A percentile compares a stretch with the other conserved stretches of the same genome.
Conservation (phyloP, 2,797 vertebrate species). For the Anableps anableps region DNA sequence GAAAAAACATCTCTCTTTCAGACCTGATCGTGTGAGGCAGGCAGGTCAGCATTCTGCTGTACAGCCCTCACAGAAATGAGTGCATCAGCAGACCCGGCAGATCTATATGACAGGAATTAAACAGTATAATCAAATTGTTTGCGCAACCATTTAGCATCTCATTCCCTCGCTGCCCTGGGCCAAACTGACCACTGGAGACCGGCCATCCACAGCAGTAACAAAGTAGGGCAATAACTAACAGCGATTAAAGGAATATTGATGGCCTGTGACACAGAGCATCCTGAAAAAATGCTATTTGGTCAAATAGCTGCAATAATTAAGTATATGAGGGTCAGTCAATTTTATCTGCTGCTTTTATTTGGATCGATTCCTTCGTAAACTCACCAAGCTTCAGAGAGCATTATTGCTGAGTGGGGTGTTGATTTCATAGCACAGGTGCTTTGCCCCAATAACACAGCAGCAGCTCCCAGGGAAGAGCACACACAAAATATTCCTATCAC, state of each 20-base stretch:
- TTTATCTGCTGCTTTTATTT: slow-evolving; percentile 92
- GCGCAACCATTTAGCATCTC: slow-evolving; percentile 82
- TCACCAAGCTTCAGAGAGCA: slow-evolving; percentile 81
- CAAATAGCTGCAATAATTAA: slow-evolving; percentile 92
- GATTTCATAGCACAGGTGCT: slow-evolving; percentile 67
- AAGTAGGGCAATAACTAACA: slow-evolving; percentile 86
- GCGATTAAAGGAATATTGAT: slow-evolving; percentile 90
- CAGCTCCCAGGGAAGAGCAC: slow-evolving; percentile 32
- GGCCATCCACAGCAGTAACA: slow-evolving; percentile 81
- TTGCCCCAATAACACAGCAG: slow-evolving; percentile 52
- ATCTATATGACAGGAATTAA: slow-evolving; percentile 85
- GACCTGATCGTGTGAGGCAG: slow-evolving; percentile 50
- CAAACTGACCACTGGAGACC: slow-evolving; percentile 83
- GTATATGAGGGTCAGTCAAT: slow-evolving; percentile 92
- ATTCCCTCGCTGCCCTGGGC: slow-evolving; percentile 75
- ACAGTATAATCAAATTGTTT: slow-evolving; percentile 85
- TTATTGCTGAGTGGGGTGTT: slow-evolving; percentile 83
- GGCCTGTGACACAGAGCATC: slow-evolving; percentile 85
- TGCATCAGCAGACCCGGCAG: slow-evolving; percentile 74
- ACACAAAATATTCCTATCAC: slow-evolving; percentile 24
- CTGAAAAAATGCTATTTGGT: slow-evolving; percentile 87
- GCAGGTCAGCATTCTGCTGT: slow-evolving; percentile 73
- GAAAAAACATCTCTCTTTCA: slow-evolving; percentile 61
- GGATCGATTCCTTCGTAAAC: slow-evolving; percentile 89
- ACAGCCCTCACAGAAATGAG: slow-evolving; percentile 64